A percentile compares a stretch with the other conserved stretches of the same genome.
Conservation (phyloP, 2,113 vertebrate species). For the Polyodon spathula region DNA sequence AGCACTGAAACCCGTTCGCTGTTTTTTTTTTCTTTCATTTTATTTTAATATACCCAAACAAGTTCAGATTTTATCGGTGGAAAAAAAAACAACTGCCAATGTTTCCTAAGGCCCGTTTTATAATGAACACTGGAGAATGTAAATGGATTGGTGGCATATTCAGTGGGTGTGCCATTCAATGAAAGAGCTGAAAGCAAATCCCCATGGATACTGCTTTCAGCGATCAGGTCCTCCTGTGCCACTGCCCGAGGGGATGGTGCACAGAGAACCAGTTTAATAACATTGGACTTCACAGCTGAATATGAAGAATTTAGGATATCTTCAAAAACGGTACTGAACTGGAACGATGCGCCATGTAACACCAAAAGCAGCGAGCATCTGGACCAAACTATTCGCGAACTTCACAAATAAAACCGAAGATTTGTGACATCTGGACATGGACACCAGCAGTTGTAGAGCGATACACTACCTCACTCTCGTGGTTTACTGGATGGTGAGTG, state of each 20-base stretch:
- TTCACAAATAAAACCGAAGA: not conserved
- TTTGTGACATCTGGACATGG: conserved; percentile 27
- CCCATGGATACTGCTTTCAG: conserved; percentile 39
- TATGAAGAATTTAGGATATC: not conserved
- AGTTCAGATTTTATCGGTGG: no score
- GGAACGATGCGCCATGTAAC: not conserved
- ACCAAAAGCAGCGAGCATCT: no score
- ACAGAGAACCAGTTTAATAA: not conserved
- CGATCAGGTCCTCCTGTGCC: conserved; percentile 1
- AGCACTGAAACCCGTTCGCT: no score
- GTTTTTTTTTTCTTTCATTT: no score
- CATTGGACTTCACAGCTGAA: not conserved
- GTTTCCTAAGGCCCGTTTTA: no score
- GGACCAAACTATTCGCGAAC: not conserved
- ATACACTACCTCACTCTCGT: conserved; percentile 20
- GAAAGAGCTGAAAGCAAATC: conserved; percentile 29
- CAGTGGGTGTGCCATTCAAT: conserved; percentile 33
- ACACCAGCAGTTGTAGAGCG: conserved; percentile 15
- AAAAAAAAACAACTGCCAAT: no score
- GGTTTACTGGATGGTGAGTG: conserved; percentile 36
- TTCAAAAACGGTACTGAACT: not conserved
- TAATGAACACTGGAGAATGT: conserved; percentile 8
- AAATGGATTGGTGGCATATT: conserved; percentile 10
- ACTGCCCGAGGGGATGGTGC: not conserved
- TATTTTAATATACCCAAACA: no score